Percentiles rank a stretch among this genome's conserved stretches.
These are phyloP conservation scores for Meiosimyza platycephala DNA, from an alignment of 2,888 invertebrate species.

Conservation along the genomic window DNA sequence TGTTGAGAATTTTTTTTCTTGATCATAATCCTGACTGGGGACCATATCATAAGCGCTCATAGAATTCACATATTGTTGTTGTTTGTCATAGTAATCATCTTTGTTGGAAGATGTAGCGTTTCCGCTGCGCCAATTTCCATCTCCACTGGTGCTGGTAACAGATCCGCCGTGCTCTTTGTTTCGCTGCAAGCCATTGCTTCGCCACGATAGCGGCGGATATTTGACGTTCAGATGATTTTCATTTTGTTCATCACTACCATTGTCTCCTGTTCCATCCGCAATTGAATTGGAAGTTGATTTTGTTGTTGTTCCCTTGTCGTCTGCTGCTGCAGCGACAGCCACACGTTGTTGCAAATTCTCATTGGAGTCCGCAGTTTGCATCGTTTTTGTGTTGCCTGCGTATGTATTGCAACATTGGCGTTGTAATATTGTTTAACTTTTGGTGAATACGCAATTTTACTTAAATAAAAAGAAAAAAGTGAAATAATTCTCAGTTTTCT, in stretches of 20 bases:
- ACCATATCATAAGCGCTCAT: not conserved
- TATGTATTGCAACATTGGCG: constrained; percentile 17
- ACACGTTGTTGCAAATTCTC: constrained; percentile 41
- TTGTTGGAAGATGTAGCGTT: not conserved
- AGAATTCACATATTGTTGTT: not conserved
- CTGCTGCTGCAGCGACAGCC: not conserved
- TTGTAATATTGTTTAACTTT: not conserved
- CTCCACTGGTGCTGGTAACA: not conserved
- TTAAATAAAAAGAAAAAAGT: not conserved
- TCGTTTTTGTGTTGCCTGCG: constrained; percentile 31
- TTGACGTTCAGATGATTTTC: constrained; percentile 23
- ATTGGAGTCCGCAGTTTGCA: constrained; percentile 44
- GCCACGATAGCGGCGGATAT: constrained; percentile 24
- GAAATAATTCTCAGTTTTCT: not conserved
- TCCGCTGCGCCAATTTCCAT: constrained; percentile 21
- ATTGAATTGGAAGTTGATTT: too few relatives aligned
- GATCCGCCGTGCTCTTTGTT: not conserved
- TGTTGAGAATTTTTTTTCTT: constrained; percentile 22
- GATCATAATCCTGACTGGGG: not conserved
- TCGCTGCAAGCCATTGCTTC: constrained; percentile 24
- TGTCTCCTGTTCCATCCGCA: not conserved
- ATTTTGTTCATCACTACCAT: constrained; percentile 23
- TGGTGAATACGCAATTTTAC: not conserved
- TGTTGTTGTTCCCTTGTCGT: constrained; percentile 6
- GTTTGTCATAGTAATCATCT: constrained; percentile 6